Percentiles rank a stretch among this genome's conserved stretches.
Evolutionary conservation across 2,113 vertebrate species (phyloP).

Genomic region (Narcine bancroftii): DNA sequence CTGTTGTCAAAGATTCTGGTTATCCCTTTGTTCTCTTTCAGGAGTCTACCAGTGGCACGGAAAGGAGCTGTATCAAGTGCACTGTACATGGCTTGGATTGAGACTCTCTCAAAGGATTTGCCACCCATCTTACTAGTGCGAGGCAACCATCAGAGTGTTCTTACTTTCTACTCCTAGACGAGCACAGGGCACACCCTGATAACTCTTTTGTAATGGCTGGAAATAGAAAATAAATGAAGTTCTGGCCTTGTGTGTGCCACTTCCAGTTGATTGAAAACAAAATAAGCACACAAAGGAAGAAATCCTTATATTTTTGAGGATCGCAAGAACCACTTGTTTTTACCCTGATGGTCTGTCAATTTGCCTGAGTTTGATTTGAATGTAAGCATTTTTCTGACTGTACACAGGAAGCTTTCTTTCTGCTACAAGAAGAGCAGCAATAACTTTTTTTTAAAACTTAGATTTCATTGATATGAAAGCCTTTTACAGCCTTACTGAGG

Average conservation of each 20-base stretch:
- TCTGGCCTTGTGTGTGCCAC: conserved; percentile 43
- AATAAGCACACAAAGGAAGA: conserved; percentile 61
- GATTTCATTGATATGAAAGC: conserved; percentile 67
- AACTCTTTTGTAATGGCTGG: conserved; percentile 56
- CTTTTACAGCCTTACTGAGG: conserved; percentile 86
- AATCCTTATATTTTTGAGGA: conserved; percentile 55
- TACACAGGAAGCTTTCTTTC: conserved; percentile 62
- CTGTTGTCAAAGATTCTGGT: neutral
- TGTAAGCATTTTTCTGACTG: conserved; percentile 43
- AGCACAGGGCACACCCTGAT: conserved; percentile 40
- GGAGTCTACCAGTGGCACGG: conserved; percentile 90
- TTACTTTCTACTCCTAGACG: conserved; percentile 93
- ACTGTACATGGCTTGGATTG: conserved; percentile 95
- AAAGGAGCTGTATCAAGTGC: conserved; percentile 89
- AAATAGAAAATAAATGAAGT: conserved; percentile 24
- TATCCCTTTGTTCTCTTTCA: conserved; percentile 44
- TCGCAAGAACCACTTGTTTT: conserved; percentile 56
- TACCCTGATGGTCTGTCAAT: conserved; percentile 28
- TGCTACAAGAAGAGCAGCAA: conserved; percentile 82
- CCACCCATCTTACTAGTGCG: conserved; percentile 88
- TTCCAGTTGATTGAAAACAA: conserved; percentile 50
- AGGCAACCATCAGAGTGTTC: conserved; percentile 97
- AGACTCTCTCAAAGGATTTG: conserved; percentile 82
- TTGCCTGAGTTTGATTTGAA: conserved; percentile 34
- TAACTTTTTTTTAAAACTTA: conserved; percentile 71